Evolutionary conservation across 2,888 invertebrate genomes (phyloP), one percentile per base, ranked within the genome.

Genomic region (Tortrix viridana): DNA sequence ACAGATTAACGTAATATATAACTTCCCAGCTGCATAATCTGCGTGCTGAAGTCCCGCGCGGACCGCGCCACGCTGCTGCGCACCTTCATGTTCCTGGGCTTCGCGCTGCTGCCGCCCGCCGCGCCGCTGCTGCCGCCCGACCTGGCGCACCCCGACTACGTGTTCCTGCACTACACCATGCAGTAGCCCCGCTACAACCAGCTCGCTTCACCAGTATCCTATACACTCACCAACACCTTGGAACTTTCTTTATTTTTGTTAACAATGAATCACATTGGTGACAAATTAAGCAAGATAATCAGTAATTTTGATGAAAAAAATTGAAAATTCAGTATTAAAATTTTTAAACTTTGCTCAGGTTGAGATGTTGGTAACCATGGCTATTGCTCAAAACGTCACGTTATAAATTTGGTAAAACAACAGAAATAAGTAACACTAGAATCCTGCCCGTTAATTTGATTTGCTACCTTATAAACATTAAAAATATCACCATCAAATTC

Each of bases 21-120:
- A n/a, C n/a, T 26, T 79, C 76, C 2, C 83, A 92, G 92, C 68
- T 92, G 92, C 78, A 93, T 94, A 67, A 89, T 94, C 81, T 97
- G 96, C 89, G 95, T 98, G 84, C 94, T 95, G 73, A 97, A 97
- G 89, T 95, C 96, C 79, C 95, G 97, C 58, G 86, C 94, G 54
- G 98, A 98, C 82, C 95, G 97, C 89, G 96, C 96, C 57, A 95
- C 96, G 73, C 93, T 99, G 77, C 95, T 99, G 70, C 96, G 98
- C 75, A 98, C 98, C 38, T 99, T 99, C 94, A 97, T 98, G 96
- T 98, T 98, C 92, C 95, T 99, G 93, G 99, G 99, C 66, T 99
- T 99, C 92, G 95, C 95, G 71, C 94, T 97, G 67, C 93, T 98
- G 79, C 95, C 97, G 46, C 97, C 98, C 48, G 96, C 94, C 72